Evolutionary conservation across 1,140 invertebrate genomes (phyloP).

Genomic region (Philotrypesis tridentata): DNA sequence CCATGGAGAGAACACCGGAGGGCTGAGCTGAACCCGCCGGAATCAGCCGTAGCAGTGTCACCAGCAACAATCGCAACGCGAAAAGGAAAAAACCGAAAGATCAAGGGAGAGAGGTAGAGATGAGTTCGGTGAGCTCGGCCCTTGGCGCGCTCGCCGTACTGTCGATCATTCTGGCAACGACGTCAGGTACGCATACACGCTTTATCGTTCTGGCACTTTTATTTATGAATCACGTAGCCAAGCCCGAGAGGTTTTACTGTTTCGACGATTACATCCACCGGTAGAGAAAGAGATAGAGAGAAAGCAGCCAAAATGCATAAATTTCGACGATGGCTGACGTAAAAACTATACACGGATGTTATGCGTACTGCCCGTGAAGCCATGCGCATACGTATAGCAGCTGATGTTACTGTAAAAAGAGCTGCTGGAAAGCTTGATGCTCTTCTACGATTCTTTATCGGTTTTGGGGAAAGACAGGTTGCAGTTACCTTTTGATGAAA

Average conservation of each 20-base stretch:
- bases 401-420: background rate
- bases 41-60: slow-evolving; percentile 18
- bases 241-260: background rate
- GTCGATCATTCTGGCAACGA: slow-evolving; percentile 62
- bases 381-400: background rate
- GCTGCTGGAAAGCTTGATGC: background rate
- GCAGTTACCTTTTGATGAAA: too few relatives aligned
- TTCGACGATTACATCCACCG: background rate
- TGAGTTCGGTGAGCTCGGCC: slow-evolving; percentile 63
- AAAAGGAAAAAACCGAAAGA: background rate
- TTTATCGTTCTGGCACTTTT: background rate
- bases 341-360: background rate
- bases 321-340: too few relatives aligned
- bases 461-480: background rate
- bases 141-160: slow-evolving; percentile 69
- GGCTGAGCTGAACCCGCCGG: slow-evolving; percentile 58
- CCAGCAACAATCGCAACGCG: background rate
- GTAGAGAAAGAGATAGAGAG: too few relatives aligned
- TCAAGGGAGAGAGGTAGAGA: slow-evolving; percentile 53
- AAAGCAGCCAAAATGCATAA: too few relatives aligned
- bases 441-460: background rate
- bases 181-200: slow-evolving; percentile 56
- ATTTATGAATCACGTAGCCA: background rate
- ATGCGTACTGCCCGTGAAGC: background rate
- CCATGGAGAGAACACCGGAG: slow-evolving; percentile 66